Evolutionary conservation across 2,113 vertebrate species (phyloP).

Genomic region (Actenoides hombroni): DNA sequence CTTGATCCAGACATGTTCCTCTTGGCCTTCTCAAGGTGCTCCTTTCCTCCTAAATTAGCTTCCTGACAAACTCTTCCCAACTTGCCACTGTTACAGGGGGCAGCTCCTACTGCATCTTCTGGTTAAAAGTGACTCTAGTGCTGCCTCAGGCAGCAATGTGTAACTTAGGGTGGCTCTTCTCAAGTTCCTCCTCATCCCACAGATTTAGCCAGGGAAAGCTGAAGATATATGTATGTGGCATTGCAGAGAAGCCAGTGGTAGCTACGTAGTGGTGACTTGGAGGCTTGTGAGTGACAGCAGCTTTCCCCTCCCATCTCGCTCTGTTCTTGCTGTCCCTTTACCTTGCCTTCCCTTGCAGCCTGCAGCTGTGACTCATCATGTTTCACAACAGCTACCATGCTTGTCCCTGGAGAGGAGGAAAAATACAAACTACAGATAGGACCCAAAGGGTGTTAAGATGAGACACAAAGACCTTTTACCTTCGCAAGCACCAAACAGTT

Average conservation of each 20-base stretch:
- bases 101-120: background rate
- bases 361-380: constrained; percentile 22
- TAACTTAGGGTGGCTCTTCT: background rate
- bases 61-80: background rate
- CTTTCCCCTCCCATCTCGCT: background rate
- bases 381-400: background rate
- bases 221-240: background rate
- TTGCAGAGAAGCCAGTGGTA: background rate
- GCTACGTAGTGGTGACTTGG: background rate
- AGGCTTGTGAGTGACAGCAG: background rate
- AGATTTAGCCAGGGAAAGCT: background rate
- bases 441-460: background rate
- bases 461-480: background rate
- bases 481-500: background rate
- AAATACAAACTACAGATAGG: background rate
- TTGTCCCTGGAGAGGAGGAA: background rate
- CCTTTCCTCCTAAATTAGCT: background rate
- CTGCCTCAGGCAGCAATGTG: background rate
- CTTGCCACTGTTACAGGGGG: background rate
- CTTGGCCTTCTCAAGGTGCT: background rate
- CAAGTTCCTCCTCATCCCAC: background rate
- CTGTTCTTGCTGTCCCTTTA: background rate
- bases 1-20: background rate
- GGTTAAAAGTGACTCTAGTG: background rate
- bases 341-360: background rate